These are phyloP conservation scores for Sebastiscus albofasciatus DNA, from an alignment of 2,797 vertebrate species.

Conservation along the genomic window DNA sequence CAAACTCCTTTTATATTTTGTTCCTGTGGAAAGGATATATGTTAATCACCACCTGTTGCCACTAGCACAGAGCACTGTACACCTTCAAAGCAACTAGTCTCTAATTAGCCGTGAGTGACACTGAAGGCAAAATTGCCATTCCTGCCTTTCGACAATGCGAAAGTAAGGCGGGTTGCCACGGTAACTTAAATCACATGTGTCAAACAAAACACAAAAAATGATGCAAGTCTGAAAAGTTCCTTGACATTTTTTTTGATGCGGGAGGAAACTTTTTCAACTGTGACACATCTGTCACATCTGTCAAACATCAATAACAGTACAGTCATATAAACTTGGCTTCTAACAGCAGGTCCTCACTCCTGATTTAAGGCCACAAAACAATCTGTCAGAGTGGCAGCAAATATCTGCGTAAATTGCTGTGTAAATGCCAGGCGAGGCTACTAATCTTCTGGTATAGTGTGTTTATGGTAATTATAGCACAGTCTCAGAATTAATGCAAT, in stretches of 20 bases:
- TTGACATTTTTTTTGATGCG: constrained; percentile 3
- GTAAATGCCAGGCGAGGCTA: constrained; percentile 21
- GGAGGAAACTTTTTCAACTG: constrained; percentile 7
- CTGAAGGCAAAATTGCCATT: constrained; percentile 14
- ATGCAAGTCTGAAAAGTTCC: constrained; percentile 1
- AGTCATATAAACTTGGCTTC: background rate
- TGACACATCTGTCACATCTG: background rate
- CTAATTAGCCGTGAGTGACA: constrained; percentile 45
- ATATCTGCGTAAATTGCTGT: constrained; percentile 7
- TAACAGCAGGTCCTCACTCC: background rate
- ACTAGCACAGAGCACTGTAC: background rate
- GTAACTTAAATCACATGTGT: constrained; percentile 1
- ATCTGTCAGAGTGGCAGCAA: background rate
- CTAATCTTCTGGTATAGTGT: constrained; percentile 21
- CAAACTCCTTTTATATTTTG: constrained; percentile 11
- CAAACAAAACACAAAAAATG: constrained; percentile 6
- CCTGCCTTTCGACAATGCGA: constrained; percentile 9
- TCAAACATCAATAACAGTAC: background rate
- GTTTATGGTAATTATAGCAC: constrained; percentile 46
- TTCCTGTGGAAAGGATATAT: background rate
- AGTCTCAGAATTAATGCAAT: constrained; percentile 25
- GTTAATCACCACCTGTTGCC: constrained; percentile 41
- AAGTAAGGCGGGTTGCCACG: constrained; percentile 2
- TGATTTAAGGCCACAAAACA: background rate
- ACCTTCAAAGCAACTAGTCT: constrained; percentile 20